These are phyloP conservation scores for Xenentodon cancila DNA, from an alignment of 2,797 vertebrate species.

Conservation along the genomic window DNA sequence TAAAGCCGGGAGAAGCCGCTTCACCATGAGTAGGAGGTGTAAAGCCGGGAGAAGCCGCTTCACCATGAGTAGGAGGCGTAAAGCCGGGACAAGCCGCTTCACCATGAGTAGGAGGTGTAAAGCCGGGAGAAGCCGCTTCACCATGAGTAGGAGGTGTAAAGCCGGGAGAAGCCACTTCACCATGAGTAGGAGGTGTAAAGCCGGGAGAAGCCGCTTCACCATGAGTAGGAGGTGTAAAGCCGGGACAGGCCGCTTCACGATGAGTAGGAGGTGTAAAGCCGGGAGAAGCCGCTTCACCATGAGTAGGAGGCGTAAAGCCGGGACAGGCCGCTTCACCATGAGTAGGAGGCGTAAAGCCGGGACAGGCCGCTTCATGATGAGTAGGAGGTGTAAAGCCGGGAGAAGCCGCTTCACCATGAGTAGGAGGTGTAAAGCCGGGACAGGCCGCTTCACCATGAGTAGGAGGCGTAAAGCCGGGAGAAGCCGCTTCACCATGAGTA, in stretches of 20 bases:
- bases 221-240: too few species aligned
- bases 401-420: constrained; percentile 4
- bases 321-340: constrained; percentile 6
- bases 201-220: too few species aligned
- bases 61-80: too few species aligned
- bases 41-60: too few species aligned
- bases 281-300: too few species aligned
- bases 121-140: too few species aligned
- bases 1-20: constrained; percentile 12
- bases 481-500: constrained; percentile 1
- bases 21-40: constrained; percentile 3
- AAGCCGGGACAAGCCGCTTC: constrained; percentile 11
- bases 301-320: constrained; percentile 12
- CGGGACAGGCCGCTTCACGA: constrained; percentile 7
- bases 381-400: constrained; percentile 7
- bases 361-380: too few species aligned
- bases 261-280: background rate
- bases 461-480: constrained; percentile 8
- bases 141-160: too few species aligned
- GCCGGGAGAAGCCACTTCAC: constrained; percentile 13
- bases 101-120: constrained; percentile 1
- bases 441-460: too few species aligned
- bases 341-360: background rate
- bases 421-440: background rate
- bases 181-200: background rate